A percentile compares a stretch with the other conserved stretches of the same genome.
Conservation (phyloP, 2,113 vertebrate genomes). For the Lethenteron reissneri region DNA sequence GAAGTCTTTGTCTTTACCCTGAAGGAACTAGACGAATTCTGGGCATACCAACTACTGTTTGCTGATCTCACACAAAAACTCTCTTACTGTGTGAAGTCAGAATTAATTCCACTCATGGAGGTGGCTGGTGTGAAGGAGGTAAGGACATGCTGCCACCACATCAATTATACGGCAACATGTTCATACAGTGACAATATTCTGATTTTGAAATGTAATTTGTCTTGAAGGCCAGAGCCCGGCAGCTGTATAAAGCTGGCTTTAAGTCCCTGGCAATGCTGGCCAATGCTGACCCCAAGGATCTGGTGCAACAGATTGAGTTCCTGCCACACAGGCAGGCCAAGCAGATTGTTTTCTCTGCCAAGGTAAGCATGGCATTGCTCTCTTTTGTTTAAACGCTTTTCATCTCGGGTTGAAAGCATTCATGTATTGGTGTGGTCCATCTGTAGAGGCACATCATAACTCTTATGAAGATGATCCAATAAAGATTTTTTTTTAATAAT, state of each 20-base stretch:
- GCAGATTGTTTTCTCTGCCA: slow-evolving; percentile 64
- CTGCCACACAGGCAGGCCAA: slow-evolving; percentile 46
- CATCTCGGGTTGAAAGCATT: no score
- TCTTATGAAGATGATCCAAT: no score
- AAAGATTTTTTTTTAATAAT: no score
- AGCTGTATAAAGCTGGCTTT: slow-evolving; percentile 58
- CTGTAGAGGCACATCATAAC: neutral
- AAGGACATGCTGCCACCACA: neutral
- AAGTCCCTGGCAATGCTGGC: slow-evolving; percentile 53
- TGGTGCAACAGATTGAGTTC: slow-evolving; percentile 36
- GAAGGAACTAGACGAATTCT: slow-evolving; percentile 78
- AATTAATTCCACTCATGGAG: slow-evolving; percentile 87
- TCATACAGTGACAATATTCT: neutral
- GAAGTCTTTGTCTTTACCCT: slow-evolving; percentile 8
- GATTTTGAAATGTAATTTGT: slow-evolving; percentile 8
- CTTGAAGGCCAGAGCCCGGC: slow-evolving; percentile 58
- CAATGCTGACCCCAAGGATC: slow-evolving; percentile 38
- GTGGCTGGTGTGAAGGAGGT: slow-evolving; percentile 76
- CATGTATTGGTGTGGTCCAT: slow-evolving; percentile 11
- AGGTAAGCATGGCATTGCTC: slow-evolving; percentile 21
- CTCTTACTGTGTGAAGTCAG: slow-evolving; percentile 62
- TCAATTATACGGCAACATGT: neutral
- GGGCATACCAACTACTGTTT: slow-evolving; percentile 62
- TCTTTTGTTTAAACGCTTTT: no score
- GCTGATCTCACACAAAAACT: slow-evolving; percentile 46